Conservation (phyloP, 2,113 vertebrate species). For the Nasalis larvatus region DNA sequence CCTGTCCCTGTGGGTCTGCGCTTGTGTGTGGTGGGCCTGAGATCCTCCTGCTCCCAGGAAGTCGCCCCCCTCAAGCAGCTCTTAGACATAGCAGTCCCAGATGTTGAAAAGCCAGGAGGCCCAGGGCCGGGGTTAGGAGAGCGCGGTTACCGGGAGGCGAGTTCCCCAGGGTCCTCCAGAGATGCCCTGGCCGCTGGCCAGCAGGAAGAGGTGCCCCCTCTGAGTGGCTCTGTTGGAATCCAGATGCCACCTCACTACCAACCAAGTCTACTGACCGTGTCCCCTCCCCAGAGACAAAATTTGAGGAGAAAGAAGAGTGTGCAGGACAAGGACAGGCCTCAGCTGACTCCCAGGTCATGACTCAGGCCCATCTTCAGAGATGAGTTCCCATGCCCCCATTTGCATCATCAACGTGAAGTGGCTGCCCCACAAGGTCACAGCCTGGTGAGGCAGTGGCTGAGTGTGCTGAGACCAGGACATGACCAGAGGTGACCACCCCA, state of each 20-base stretch:
- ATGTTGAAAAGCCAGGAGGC: background rate
- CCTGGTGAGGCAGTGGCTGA: background rate
- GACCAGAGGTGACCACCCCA: background rate
- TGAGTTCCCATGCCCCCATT: background rate
- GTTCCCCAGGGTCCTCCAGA: background rate
- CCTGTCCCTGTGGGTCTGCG: background rate
- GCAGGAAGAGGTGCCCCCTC: background rate
- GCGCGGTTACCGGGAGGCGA: background rate
- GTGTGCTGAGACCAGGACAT: no score
- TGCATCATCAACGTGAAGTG: background rate
- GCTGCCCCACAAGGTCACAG: background rate
- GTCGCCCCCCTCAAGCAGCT: background rate
- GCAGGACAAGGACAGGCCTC: background rate
- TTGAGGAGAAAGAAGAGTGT: background rate
- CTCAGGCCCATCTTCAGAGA: background rate
- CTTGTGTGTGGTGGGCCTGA: no score
- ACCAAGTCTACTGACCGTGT: background rate
- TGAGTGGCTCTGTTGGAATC: background rate
- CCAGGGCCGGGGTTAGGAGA: no score
- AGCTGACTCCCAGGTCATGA: background rate
- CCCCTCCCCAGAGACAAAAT: background rate
- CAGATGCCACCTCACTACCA: background rate
- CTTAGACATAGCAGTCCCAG: fast-evolving
- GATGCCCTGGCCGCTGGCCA: background rate
- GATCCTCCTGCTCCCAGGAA: no score